phyloP scores from a whole-genome alignment of 2,888 invertebrate species.

The Autographa pulchrina region DNA sequence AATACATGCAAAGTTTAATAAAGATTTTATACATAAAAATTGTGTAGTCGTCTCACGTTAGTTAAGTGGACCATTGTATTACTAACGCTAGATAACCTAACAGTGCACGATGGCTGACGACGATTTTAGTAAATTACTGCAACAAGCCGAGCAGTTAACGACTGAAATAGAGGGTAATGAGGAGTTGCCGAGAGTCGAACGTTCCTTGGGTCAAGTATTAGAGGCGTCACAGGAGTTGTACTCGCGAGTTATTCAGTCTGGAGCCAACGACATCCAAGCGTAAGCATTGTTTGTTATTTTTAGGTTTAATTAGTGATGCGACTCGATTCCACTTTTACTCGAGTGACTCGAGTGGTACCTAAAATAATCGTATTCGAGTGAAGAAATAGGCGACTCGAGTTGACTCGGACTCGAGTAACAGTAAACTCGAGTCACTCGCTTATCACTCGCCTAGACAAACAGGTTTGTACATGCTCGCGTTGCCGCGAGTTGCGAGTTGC shows the following conservation, averaged over 20 bases:
- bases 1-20: constrained; percentile 9
- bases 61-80: constrained; percentile 9
- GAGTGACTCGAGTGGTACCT: too few species aligned
- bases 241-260: constrained; percentile 95
- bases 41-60: neutral
- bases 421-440: too few species aligned
- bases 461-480: too few species aligned
- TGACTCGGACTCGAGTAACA: too few species aligned
- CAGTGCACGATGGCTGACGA: constrained; percentile 81
- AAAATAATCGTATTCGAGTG: too few species aligned
- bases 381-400: too few species aligned
- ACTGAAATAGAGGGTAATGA: constrained; percentile 96
- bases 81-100: constrained; percentile 71
- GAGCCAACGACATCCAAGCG: constrained; percentile 98
- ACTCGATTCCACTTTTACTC: too few species aligned
- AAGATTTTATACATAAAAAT: neutral
- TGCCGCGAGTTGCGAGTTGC: too few species aligned
- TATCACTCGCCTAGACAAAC: too few species aligned
- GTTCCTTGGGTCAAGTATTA: constrained; percentile 96
- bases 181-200: constrained; percentile 95
- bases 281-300: constrained; percentile 81
- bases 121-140: constrained; percentile 96
- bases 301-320: neutral
- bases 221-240: constrained; percentile 97
- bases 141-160: constrained; percentile 97